These are phyloP conservation scores for Caerostris darwini DNA, from an alignment of 1,140 invertebrate species.

Conservation along the genomic window DNA sequence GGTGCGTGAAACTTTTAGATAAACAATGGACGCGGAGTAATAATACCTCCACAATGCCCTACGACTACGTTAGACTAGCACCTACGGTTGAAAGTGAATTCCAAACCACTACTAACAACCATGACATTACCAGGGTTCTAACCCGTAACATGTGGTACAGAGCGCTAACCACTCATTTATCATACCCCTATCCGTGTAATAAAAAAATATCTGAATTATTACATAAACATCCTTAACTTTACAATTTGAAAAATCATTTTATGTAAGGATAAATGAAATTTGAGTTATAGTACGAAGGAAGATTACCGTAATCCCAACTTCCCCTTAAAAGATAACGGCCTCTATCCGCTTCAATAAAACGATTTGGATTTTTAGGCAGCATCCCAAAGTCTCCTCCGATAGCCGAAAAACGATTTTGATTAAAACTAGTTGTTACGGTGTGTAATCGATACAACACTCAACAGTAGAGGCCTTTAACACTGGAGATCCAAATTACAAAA, in stretches of 20 bases:
- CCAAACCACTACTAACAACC: too few relatives aligned
- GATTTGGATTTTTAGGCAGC: neutral
- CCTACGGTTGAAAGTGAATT: too few relatives aligned
- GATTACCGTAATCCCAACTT: neutral
- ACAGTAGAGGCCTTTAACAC: neutral
- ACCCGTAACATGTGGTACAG: too few relatives aligned
- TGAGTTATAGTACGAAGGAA: neutral
- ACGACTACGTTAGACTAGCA: too few relatives aligned
- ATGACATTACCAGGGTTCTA: too few relatives aligned
- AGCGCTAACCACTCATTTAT: too few relatives aligned
- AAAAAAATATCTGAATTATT: too few relatives aligned
- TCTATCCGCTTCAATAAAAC: neutral
- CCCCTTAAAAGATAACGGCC: neutral
- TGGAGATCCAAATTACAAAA: slow-evolving; percentile 2
- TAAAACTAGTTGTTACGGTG: slow-evolving; percentile 51
- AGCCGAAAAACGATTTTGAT: slow-evolving; percentile 52
- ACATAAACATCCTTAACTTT: too few relatives aligned
- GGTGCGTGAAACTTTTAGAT: too few relatives aligned
- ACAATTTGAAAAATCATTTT: neutral
- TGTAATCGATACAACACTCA: slow-evolving; percentile 29
- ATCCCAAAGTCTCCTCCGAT: slow-evolving; percentile 15
- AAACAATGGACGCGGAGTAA: too few relatives aligned
- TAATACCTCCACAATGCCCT: too few relatives aligned
- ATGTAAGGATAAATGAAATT: neutral
- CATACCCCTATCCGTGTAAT: too few relatives aligned